Evolutionary conservation across 2,113 vertebrate species (phyloP), one percentile per base, ranked within the genome.

Genomic region (Sylvia atricapilla): DNA sequence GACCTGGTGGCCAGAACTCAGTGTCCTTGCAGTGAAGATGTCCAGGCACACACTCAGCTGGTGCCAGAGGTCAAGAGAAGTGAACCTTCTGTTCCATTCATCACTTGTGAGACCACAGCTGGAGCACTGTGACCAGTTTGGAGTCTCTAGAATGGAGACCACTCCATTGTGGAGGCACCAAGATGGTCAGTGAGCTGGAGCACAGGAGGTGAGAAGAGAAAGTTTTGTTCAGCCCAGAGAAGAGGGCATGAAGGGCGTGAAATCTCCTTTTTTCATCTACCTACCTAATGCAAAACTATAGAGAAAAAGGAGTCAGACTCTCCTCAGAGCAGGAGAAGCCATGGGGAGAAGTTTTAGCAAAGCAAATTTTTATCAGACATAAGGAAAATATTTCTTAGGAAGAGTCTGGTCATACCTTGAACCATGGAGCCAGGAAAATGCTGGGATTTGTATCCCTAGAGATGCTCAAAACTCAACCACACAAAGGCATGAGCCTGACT

Each of bases 151-250:
- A 49, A 12, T 24, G 23, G 47, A 49, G 23, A 49, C 22, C 47
- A 49, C 22, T 49, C 47, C 47, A 49, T 24, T 24, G 47, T 31
- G 64, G 90, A 58, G 55, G 50, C 43, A 47, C 44, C 58, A 19
- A 59, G 78, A 5, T 13, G 52, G 7, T 52, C 33, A 63, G 31
- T 23, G 44, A n/a, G 46, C 15, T 50, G 69, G 11, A 90, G 35
- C 9, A 52, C 53, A 27, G 0, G 0, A 16, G 9, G 37, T 24
- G 35, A 64, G 78, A 58, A 37, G 1, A 55, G 1, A 64, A 30
- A 73, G 30, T 15, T 63, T 87, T 87, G 23, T 50, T 84, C n/a
- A 82, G 74, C 11, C 62, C 35, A 31, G 37, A 62, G 41, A 86
- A 69, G 23, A 74, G 11, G 12, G 3, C 1, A 12, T 16, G 21